Base-by-base conservation (phyloP, 1,140 invertebrate genomes). In the Notospermus geniculatus region DNA sequence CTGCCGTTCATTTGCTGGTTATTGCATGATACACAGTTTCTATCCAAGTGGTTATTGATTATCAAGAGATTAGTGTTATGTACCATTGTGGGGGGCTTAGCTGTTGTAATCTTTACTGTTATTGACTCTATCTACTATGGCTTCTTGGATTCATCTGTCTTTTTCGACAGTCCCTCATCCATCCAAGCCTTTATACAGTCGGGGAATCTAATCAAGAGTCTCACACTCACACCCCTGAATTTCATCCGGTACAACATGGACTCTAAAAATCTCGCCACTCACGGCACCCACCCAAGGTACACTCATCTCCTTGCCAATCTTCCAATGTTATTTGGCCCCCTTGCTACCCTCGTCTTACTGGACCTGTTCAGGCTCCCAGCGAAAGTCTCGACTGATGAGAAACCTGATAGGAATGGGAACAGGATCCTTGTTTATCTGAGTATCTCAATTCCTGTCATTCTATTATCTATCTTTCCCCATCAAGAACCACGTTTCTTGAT, bases 401-500 rank as follows among this genome's bases (percentile, higher is more conserved):
- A 71, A 86, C 84, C 63, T 54, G 17, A 46, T 46, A n/a, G 1
- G 54, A 22, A 29, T 22, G 54, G 45, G 15, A 64, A 60, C 15
- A 66, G 88, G 80, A 84, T 61, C 57, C 36, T 60, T 45, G 17
- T 50, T 11, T 22, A 2, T 17, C 0, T 77, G 91, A 32, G 90
- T 92, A 88, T 85, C 86, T 1, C 90, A n/a, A 74, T 88, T 36
- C 93, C 93, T 0, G 78, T 95, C 0, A 73, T 84, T 9, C 54
- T 90, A 2, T 74, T 97, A 0, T 96, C 93, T 0, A 62, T 90
- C 0, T 89, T 95, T 74, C 91, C 92, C 2, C 94, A 97, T 76
- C 93, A 97, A 80, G 93, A 97, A 77, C 87, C 93, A 1, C 82
- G 93, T 54, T 97, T 97, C 79, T 84, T 97, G 2, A 86, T 95